Evolutionary conservation across 1,140 invertebrate species (phyloP), one percentile per base, ranked within the genome.

Genomic region (Anastrepha ludens): DNA sequence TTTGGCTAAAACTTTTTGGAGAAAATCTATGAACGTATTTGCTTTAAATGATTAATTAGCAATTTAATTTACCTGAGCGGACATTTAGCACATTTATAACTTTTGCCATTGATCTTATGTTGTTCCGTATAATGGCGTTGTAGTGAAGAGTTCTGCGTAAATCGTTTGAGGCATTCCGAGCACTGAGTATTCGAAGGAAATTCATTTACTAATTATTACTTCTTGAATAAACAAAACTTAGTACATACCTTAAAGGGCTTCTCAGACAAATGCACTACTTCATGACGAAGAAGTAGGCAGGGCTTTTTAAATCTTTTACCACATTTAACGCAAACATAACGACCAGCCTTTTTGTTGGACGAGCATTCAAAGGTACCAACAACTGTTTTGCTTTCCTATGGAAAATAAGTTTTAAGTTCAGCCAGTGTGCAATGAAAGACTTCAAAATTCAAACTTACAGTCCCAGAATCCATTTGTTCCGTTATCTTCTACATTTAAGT

Each of bases 1-100:
- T 62, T 65, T 87, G 86, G 4, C 59, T n/a, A 67, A 88, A 88
- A 17, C 88, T 88, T n/a, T 58, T 44, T 29, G 1, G 8, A 47
- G 11, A 44, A 70, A 88, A 59, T 55, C 1, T 50, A 41, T 55
- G n/a, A 17, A 59, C 5, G 0, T 29, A 29, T 29, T 29, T 29
- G 29, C 29, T 29, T 29, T 86, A 59, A 62, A 15, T 62, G n/a
- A 62, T 62, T 17, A 62, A n/a, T 64, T 29, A 29, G 29, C 29
- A 29, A 1, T 20, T 2, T 2, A 58, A 50, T 2, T 87, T 64
- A 88, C 87, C 65, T 86, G 13, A 87, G 47, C 0, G 50, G 64
- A 58, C 87, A 88, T 50, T 86, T 44, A 3, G 1, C 39, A 20
- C 87, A 88, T 47, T 88, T 15, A n/a, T 59, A 47, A 13, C 50